These are phyloP conservation scores for Melanerpes aurifrons DNA, from an alignment of 2,113 vertebrate genomes.

Conservation along the genomic window DNA sequence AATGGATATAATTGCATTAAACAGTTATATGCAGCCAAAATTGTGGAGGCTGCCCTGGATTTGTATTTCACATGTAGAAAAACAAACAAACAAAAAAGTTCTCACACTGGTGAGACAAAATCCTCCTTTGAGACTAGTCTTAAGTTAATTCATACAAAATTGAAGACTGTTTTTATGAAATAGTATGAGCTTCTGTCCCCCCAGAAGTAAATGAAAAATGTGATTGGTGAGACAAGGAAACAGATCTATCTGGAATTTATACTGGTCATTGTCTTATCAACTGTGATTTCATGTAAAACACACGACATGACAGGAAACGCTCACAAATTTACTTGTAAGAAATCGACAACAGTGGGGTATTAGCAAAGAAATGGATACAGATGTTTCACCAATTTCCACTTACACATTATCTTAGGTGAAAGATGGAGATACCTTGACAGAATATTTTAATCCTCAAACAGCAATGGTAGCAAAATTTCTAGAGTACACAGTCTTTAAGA, in stretches of 20 bases:
- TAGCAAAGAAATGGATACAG: not conserved
- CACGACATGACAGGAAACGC: not conserved
- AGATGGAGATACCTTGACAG: not conserved
- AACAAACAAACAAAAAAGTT: not conserved
- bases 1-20: slow-evolving; percentile 78
- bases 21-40: slow-evolving; percentile 65
- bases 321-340: not conserved
- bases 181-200: not conserved
- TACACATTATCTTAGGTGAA: not conserved
- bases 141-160: not conserved
- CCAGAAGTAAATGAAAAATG: not conserved
- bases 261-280: not conserved
- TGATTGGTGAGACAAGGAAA: not conserved
- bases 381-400: not conserved
- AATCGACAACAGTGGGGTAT: not conserved
- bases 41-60: slow-evolving; percentile 39
- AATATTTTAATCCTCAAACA: not conserved
- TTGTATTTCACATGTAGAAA: slow-evolving; percentile 8
- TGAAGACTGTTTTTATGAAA: not conserved
- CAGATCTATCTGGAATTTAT: not conserved
- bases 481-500: not conserved
- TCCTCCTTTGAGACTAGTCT: not conserved
- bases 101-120: slow-evolving; percentile 6
- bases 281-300: not conserved
- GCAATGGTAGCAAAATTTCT: not conserved